These are phyloP conservation scores for Riparia riparia DNA, from an alignment of 2,113 vertebrate genomes.

Conservation along the genomic window DNA sequence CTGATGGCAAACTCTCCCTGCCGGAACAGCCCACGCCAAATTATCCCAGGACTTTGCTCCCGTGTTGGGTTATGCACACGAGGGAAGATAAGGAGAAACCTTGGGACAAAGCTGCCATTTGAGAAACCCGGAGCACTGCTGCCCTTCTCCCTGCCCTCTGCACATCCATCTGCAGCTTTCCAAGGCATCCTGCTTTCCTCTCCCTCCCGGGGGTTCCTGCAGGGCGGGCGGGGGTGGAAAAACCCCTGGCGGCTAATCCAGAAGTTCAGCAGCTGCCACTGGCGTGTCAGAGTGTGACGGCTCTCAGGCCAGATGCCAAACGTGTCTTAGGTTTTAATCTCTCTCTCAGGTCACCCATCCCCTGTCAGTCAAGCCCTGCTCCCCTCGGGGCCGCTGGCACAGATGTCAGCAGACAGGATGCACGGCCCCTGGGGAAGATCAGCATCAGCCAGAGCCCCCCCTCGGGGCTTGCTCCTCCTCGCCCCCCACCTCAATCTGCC, in stretches of 20 bases:
- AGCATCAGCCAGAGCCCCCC: not conserved
- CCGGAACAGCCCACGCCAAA: not conserved
- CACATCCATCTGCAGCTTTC: not conserved
- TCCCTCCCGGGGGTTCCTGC: not conserved
- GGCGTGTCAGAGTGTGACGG: conserved; percentile 4
- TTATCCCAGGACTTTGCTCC: not conserved
- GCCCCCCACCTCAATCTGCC: not conserved
- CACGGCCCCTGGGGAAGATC: not conserved
- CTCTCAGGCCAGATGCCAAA: conserved; percentile 59
- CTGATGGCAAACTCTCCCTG: not conserved
- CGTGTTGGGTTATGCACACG: accelerated
- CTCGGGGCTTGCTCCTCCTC: not conserved
- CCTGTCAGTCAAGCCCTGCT: conserved; percentile 44
- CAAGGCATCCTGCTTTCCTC: not conserved
- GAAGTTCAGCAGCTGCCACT: conserved; percentile 62
- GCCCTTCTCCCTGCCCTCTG: not conserved
- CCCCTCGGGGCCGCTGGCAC: not conserved
- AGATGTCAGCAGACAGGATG: conserved; percentile 24
- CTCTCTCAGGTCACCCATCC: conserved; percentile 56
- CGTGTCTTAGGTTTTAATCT: conserved; percentile 53
- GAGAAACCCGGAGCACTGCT: not conserved
- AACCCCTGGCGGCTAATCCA: conserved; percentile 49
- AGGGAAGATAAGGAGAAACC: not conserved
- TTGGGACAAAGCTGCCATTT: not conserved
- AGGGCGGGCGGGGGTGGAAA: not conserved